Evolutionary conservation across 2,797 vertebrate genomes (phyloP), one percentile per base, ranked within the genome.

Genomic region (Molossus alvarezi): DNA sequence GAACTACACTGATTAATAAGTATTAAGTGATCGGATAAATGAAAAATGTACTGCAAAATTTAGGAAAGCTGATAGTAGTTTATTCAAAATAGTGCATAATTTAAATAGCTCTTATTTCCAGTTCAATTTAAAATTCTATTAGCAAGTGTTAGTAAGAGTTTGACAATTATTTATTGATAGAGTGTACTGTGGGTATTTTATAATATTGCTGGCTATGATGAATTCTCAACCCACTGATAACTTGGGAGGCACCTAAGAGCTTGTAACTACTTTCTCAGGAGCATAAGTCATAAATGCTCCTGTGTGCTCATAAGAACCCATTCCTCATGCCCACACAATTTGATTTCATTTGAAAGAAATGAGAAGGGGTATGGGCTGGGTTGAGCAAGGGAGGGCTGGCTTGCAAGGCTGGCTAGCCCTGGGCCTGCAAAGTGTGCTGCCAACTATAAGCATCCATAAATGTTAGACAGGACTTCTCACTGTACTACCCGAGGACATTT

Each of bases 61-160:
- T 73, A 84, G 77, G 57, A 73, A 91, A 25, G 69, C 75, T 65
- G 14, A 67, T 11, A 58, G 71, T 48, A 21, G 64, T 77, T 94
- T 89, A 87, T 93, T 91, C 53, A 75, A 91, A 95, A 96, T 41
- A 93, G 55, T 81, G 81, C 79, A 79, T 86, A 88, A 82, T 93
- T 90, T 97, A 88, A 92, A 91, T 83, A 83, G 85, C 8, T 64
- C 55, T 93, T 88, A 86, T 85, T 91, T 80, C 15, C 93, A 69
- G n/a, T 82, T 96, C 84, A 89, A 80, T 0, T 94, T 83, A 76
- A 97, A 95, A 95, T 88, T 76, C 69, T 94, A 95, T 85, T 90
- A 97, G 64, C 64, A 76, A 90, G 62, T 41, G 58, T 86, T 77
- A 86, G 58, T 73, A 96, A 96, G 81, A 64, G 60, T 58, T 79